Evolutionary conservation across 1,140 invertebrate genomes (phyloP).

Genomic region (Periplaneta americana): DNA sequence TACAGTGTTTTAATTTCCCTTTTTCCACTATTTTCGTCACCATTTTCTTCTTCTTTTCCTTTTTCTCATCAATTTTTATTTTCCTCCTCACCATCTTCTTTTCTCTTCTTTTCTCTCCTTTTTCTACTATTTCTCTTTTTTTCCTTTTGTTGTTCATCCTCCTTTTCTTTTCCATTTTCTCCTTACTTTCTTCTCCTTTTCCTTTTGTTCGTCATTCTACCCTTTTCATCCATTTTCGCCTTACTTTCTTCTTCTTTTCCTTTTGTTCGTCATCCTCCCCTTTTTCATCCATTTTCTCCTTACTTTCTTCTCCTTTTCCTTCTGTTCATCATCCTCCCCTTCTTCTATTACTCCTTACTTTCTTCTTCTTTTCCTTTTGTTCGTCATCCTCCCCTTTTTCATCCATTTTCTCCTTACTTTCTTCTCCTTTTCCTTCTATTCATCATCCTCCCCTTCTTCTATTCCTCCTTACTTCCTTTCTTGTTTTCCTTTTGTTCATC

Average conservation of each 20-base stretch:
- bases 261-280: background rate
- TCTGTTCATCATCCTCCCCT: background rate
- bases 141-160: too few relatives aligned
- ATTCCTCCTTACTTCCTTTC: too few relatives aligned
- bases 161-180: background rate
- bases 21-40: background rate
- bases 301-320: background rate
- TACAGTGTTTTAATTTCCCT: background rate
- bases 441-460: too few relatives aligned
- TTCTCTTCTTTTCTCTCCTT: background rate
- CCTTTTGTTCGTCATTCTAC: background rate
- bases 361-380: background rate
- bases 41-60: background rate
- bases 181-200: background rate
- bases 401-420: too few relatives aligned
- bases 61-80: background rate
- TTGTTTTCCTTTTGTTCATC: too few relatives aligned
- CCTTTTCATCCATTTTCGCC: background rate
- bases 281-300: background rate
- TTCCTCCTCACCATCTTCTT: background rate
- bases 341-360: background rate
- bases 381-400: too few relatives aligned
- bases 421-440: too few relatives aligned
- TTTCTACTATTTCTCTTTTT: background rate
- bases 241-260: background rate